Percentiles rank a stretch among this genome's conserved stretches.
These are phyloP conservation scores for Drosophila gunungcola DNA, from an alignment of 1,140 invertebrate genomes.

Conservation along the genomic window DNA sequence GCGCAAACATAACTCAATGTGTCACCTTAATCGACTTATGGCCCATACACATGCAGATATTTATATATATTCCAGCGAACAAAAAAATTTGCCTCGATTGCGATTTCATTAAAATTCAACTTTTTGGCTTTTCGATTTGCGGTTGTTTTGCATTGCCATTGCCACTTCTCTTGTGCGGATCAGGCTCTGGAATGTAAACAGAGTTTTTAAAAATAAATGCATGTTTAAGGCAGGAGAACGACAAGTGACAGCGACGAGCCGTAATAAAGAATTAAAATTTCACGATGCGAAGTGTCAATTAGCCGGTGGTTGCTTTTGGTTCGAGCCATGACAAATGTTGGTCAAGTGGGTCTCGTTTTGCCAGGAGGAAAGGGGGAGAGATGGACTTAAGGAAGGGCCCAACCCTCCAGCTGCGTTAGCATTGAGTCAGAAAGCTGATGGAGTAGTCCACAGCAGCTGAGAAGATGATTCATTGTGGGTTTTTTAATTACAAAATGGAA, in stretches of 20 bases:
- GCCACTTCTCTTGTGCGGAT: conserved; percentile 17
- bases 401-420: conserved; percentile 41
- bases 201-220: conserved; percentile 58
- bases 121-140: conserved; percentile 17
- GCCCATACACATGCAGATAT: conserved; percentile 17
- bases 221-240: conserved; percentile 15
- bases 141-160: conserved; percentile 13
- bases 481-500: conserved; percentile 1
- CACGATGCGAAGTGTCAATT: conserved; percentile 53
- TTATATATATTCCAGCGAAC: conserved; percentile 20
- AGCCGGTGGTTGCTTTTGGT: conserved; percentile 40
- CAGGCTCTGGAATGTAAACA: conserved; percentile 61
- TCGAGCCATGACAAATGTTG: conserved; percentile 64
- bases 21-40: conserved; percentile 65
- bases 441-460: conserved; percentile 15
- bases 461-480: conserved; percentile 13
- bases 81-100: conserved; percentile 64
- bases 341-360: conserved; percentile 32
- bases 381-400: conserved; percentile 22
- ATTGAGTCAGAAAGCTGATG: conserved; percentile 30
- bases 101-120: conserved; percentile 62
- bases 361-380: neutral
- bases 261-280: conserved; percentile 49
- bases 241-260: conserved; percentile 8
- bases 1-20: conserved; percentile 72